These are phyloP conservation scores for Copidosoma floridanum DNA, from an alignment of 1,140 invertebrate species.

Conservation along the genomic window DNA sequence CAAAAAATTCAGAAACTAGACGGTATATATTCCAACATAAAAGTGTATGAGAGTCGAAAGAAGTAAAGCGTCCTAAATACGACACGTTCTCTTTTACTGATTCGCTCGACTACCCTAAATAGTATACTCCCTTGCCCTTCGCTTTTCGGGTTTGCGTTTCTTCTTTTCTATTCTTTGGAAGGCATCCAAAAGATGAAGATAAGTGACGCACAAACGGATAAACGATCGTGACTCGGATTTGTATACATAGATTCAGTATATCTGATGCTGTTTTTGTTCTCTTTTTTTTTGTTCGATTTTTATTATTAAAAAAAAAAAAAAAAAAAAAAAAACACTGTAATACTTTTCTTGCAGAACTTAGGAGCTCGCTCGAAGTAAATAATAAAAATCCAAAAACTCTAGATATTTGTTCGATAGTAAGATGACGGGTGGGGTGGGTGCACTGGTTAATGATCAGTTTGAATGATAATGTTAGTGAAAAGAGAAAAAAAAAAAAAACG, in stretches of 20 bases:
- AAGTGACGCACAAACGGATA: constrained; percentile 12
- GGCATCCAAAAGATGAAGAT: constrained; percentile 25
- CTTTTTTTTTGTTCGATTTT: too few relatives aligned
- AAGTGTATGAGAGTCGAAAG: neutral
- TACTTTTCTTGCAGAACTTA: constrained; percentile 19
- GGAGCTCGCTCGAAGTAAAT: neutral
- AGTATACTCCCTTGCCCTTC: constrained; percentile 12
- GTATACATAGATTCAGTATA: too few relatives aligned
- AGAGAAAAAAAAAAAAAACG: neutral
- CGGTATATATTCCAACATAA: too few relatives aligned
- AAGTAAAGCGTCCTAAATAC: constrained; percentile 1
- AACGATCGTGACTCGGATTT: constrained; percentile 26
- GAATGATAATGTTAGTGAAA: too few relatives aligned
- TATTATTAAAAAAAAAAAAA: too few relatives aligned
- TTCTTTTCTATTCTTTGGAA: constrained; percentile 9
- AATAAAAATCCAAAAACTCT: too few relatives aligned
- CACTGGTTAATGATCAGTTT: constrained; percentile 21
- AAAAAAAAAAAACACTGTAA: too few relatives aligned
- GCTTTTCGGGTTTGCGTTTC: constrained; percentile 4
- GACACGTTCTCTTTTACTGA: neutral
- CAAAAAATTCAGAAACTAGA: too few relatives aligned
- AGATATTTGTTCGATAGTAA: too few relatives aligned
- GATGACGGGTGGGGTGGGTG: too few relatives aligned
- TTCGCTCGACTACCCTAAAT: neutral
- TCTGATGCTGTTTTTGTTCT: too few relatives aligned